A percentile compares a stretch with the other conserved stretches of the same genome.
Conservation (phyloP, 2,797 vertebrate genomes). For the Coendou prehensilis region DNA sequence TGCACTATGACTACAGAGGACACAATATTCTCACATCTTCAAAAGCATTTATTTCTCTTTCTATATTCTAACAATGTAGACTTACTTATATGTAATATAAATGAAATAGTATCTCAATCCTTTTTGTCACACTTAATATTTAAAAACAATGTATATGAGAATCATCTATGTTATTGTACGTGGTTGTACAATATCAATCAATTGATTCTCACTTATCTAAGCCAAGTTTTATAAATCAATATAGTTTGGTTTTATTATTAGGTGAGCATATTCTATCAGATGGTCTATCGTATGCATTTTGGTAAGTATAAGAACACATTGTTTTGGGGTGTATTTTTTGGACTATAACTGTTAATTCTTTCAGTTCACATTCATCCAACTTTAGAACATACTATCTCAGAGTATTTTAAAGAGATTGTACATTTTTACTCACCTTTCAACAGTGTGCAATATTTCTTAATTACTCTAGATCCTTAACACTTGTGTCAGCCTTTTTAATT, state of each 20-base stretch:
- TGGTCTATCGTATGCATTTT: not conserved
- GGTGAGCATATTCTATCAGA: not conserved
- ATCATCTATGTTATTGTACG: not conserved
- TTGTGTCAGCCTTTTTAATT: constrained; percentile 64
- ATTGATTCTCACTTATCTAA: constrained; percentile 22
- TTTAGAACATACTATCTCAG: not conserved
- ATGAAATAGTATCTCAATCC: not conserved
- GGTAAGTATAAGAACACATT: not conserved
- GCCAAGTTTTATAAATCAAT: not conserved
- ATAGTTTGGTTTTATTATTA: not conserved
- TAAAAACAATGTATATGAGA: not conserved
- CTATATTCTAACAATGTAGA: not conserved
- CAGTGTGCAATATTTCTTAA: constrained; percentile 21
- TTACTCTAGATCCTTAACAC: constrained; percentile 20
- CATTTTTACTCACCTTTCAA: not conserved
- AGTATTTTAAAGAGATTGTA: not conserved
- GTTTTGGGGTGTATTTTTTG: not conserved
- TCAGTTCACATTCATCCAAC: not conserved
- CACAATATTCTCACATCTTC: not conserved
- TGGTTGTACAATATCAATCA: not conserved
- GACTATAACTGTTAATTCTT: not conserved
- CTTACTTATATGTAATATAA: not conserved
- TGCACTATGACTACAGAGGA: not conserved
- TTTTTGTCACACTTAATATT: not conserved
- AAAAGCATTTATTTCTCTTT: not conserved